Evolutionary conservation across 1,140 invertebrate species (phyloP).

Genomic region (Aradophagus sp.): DNA sequence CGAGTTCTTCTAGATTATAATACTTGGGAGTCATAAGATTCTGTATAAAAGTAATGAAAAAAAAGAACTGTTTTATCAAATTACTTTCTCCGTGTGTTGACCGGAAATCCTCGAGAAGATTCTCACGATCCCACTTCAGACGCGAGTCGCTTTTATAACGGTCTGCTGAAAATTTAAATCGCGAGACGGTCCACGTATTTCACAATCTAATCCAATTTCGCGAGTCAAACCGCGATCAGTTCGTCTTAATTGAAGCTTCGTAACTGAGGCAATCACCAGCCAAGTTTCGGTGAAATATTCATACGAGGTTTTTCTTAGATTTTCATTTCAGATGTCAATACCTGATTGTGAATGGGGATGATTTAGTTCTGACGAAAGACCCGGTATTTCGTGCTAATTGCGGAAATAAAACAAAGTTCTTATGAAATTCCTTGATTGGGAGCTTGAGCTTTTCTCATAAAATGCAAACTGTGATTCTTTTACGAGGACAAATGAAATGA

Average conservation of each 20-base stretch:
- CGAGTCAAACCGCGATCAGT: not conserved
- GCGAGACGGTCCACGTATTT: not conserved
- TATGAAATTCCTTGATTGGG: not conserved
- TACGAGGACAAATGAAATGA: not conserved
- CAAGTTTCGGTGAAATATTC: not conserved
- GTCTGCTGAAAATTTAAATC: constrained; percentile 4
- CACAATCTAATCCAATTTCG: not conserved
- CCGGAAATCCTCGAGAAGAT: too few relatives aligned
- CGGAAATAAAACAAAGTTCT: not conserved
- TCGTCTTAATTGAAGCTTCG: not conserved
- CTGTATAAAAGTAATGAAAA: too few relatives aligned
- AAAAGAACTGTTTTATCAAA: too few relatives aligned
- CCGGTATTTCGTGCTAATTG: not conserved
- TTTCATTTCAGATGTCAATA: not conserved
- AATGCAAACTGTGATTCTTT: not conserved
- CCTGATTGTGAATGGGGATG: too few relatives aligned
- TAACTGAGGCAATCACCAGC: not conserved
- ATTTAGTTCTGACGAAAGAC: too few relatives aligned
- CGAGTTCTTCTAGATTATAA: too few relatives aligned
- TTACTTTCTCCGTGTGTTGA: too few relatives aligned
- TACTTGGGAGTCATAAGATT: too few relatives aligned
- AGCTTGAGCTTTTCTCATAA: not conserved
- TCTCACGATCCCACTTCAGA: too few relatives aligned
- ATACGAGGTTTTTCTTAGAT: not conserved
- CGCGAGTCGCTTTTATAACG: constrained; percentile 14